A percentile compares a stretch with the other conserved stretches of the same genome.
Conservation (phyloP, 2,888 invertebrate species). For the Lasioglossum leucozonium region DNA sequence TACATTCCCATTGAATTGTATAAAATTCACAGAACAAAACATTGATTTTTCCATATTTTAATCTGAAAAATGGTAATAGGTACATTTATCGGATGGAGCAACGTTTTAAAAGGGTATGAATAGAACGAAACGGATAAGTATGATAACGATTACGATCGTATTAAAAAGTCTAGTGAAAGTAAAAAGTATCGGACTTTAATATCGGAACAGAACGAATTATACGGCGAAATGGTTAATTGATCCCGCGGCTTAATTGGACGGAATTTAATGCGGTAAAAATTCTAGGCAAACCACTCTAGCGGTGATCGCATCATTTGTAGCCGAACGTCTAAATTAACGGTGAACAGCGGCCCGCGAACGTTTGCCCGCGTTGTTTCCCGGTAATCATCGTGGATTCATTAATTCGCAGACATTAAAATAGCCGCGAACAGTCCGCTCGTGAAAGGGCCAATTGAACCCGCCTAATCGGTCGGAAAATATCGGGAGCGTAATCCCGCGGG, state of each 20-base stretch:
- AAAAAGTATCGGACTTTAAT: neutral
- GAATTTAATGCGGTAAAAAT: neutral
- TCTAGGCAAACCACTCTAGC: neutral
- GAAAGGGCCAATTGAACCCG: conserved; percentile 41
- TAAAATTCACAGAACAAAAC: no score
- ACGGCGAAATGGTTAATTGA: neutral
- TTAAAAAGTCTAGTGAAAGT: neutral
- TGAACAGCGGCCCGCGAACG: neutral
- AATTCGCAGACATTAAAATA: conserved; percentile 28
- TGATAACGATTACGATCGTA: neutral
- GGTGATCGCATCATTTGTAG: neutral
- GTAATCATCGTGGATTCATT: conserved; percentile 2
- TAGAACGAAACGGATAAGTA: neutral
- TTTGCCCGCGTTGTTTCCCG: neutral
- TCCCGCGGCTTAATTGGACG: neutral
- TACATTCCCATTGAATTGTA: no score
- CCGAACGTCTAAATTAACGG: neutral
- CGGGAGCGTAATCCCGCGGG: conserved; percentile 23
- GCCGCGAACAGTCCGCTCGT: neutral
- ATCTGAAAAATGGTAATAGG: no score
- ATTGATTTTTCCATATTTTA: no score
- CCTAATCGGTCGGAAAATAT: conserved; percentile 57
- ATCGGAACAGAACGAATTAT: neutral
- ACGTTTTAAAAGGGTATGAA: neutral
- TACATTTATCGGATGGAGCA: no score